These are phyloP conservation scores for Gryon sp. DNA, from an alignment of 1,140 invertebrate genomes.

Conservation along the genomic window DNA sequence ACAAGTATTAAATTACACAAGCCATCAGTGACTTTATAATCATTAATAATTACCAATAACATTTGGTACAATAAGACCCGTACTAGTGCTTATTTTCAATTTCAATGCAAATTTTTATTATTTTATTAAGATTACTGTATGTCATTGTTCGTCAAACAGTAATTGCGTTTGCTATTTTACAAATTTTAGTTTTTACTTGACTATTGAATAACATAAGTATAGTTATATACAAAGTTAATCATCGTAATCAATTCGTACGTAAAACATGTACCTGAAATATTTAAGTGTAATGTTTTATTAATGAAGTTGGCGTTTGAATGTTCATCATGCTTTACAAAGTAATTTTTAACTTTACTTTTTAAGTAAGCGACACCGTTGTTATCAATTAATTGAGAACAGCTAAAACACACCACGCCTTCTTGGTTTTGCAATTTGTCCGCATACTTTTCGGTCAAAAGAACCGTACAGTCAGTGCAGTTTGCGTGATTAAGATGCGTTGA, in stretches of 20 bases:
- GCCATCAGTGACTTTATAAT: slow-evolving; percentile 18
- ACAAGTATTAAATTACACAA: slow-evolving; percentile 14
- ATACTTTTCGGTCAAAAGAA: too few species aligned
- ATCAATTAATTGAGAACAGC: slow-evolving; percentile 21
- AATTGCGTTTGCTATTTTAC: not conserved
- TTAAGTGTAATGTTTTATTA: slow-evolving; percentile 28
- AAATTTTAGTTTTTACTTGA: not conserved
- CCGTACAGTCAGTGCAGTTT: too few species aligned
- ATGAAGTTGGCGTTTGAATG: slow-evolving; percentile 23
- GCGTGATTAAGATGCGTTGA: too few species aligned
- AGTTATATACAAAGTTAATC: slow-evolving; percentile 15
- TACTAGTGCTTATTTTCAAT: not conserved
- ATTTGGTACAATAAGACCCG: not conserved
- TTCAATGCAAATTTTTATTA: not conserved
- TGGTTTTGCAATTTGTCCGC: too few species aligned
- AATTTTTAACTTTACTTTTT: slow-evolving; percentile 33
- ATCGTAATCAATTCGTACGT: slow-evolving; percentile 28
- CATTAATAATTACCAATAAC: slow-evolving; percentile 9
- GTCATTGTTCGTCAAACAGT: not conserved
- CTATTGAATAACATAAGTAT: not conserved
- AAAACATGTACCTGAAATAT: slow-evolving; percentile 15
- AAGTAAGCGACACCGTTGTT: slow-evolving; percentile 14
- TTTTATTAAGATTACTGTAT: not conserved
- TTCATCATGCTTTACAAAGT: slow-evolving; percentile 23
- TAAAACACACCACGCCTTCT: too few species aligned